These are phyloP conservation scores for Onychomys torridus DNA, from an alignment of 2,797 vertebrate genomes.

Conservation along the genomic window DNA sequence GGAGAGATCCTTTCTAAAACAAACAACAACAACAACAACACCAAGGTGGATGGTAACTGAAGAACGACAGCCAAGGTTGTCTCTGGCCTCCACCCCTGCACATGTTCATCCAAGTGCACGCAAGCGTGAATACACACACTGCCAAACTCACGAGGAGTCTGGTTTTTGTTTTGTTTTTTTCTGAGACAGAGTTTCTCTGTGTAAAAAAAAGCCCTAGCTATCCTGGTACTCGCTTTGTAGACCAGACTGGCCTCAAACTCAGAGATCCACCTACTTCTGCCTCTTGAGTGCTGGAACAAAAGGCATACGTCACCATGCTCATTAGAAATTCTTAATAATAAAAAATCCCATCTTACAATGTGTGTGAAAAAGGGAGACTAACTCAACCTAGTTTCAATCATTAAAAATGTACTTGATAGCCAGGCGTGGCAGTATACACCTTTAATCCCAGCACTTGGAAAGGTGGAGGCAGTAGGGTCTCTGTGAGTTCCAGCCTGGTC, in stretches of 20 bases:
- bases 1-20: not conserved
- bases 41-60: not conserved
- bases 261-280: not conserved
- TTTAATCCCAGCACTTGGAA: too few relatives aligned
- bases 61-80: not conserved
- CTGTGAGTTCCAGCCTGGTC: not conserved
- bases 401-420: conserved; percentile 3
- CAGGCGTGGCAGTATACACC: too few relatives aligned
- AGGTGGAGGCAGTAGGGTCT: too few relatives aligned
- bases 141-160: too few relatives aligned
- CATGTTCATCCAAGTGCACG: not conserved
- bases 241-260: not conserved
- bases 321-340: too few relatives aligned
- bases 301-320: too few relatives aligned
- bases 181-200: not conserved
- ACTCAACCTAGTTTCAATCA: not conserved
- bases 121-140: not conserved
- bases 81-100: not conserved
- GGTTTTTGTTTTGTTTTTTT: too few relatives aligned
- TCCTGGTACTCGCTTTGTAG: not conserved
- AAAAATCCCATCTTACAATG: not conserved
- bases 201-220: not conserved
- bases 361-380: not conserved
- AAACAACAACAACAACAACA: not conserved
- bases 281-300: not conserved